phyloP scores from a whole-genome alignment of 1,140 invertebrate species.

The Procambarus virginalis region DNA sequence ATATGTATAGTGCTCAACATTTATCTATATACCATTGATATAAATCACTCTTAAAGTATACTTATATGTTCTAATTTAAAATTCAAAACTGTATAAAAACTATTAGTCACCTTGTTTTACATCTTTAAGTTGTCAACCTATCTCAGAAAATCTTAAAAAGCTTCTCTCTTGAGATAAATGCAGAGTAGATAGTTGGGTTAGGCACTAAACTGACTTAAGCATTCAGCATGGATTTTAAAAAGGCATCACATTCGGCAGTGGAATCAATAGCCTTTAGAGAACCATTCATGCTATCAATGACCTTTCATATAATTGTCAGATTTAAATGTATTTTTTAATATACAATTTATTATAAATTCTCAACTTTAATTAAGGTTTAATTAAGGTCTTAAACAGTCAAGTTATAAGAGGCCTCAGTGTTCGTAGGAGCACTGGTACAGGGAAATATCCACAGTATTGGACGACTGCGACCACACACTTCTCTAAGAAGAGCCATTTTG shows the following conservation, averaged over 20 bases:
- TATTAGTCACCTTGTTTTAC: background rate
- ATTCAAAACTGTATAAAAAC: conserved; percentile 1
- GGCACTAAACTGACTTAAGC: background rate
- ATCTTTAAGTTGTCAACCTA: background rate
- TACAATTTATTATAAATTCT: background rate
- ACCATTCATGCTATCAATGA: background rate
- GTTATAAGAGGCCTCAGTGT: conserved; percentile 59
- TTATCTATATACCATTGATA: background rate
- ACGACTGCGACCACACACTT: conserved; percentile 87
- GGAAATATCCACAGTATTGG: conserved; percentile 81
- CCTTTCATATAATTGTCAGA: background rate
- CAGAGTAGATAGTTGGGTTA: background rate
- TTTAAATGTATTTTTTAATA: background rate
- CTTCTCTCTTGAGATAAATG: background rate
- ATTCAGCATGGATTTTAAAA: background rate
- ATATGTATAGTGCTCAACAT: background rate
- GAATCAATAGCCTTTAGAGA: background rate
- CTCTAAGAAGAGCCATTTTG: conserved; percentile 82
- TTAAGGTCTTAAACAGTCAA: conserved; percentile 52
- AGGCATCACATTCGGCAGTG: background rate
- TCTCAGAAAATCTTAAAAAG: background rate
- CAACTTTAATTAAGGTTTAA: background rate
- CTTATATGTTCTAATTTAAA: background rate
- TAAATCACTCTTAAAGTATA: background rate
- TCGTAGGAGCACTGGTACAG: conserved; percentile 74